Evolutionary conservation across 2,113 vertebrate species (phyloP).

Genomic region (Sander lucioperca): DNA sequence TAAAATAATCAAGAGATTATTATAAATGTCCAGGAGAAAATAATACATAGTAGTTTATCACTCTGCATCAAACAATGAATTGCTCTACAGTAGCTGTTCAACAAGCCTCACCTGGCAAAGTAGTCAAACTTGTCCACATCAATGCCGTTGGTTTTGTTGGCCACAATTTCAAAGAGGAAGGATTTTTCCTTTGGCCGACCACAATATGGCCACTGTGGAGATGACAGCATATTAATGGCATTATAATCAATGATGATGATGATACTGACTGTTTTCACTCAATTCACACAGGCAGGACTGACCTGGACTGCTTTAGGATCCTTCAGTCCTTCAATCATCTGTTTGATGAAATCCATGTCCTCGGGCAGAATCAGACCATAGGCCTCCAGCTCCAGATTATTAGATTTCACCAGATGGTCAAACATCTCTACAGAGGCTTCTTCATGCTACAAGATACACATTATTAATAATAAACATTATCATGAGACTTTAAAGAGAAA

Average conservation of each 20-base stretch:
- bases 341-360: conserved; percentile 91
- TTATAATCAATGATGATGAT: not conserved
- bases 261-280: not conserved
- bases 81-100: not conserved
- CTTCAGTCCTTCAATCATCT: conserved; percentile 81
- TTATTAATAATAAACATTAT: not conserved
- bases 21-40: not conserved
- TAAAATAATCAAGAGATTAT: not conserved
- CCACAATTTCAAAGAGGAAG: conserved; percentile 94
- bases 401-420: conserved; percentile 86
- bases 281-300: conserved; percentile 29
- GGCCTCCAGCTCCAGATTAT: conserved; percentile 77
- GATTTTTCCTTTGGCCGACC: conserved; percentile 86
- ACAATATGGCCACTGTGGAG: conserved; percentile 85
- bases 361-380: conserved; percentile 84
- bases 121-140: conserved; percentile 98
- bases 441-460: conserved; percentile 86
- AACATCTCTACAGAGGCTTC: conserved; percentile 90
- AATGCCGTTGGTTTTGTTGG: conserved; percentile 91
- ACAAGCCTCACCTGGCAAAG: conserved; percentile 88
- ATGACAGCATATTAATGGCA: not conserved
- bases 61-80: not conserved
- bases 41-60: not conserved
- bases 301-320: conserved; percentile 33
- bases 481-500: not conserved